phyloP scores from a whole-genome alignment of 2,888 invertebrate genomes.

The Girardia tigrina region DNA sequence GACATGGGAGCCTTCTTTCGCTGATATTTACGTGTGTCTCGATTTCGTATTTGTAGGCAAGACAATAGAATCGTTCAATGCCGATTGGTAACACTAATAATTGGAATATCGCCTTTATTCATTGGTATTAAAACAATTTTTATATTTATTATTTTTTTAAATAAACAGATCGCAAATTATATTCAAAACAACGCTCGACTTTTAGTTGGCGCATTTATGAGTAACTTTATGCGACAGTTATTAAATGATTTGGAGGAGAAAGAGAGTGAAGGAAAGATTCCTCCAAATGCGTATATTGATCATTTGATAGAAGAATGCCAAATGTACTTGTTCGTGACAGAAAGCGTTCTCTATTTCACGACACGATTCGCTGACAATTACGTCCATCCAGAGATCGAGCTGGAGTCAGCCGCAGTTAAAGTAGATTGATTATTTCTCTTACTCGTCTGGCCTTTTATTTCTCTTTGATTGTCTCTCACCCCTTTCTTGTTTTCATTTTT shows the following conservation, averaged over 20 bases:
- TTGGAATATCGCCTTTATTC: too few relatives aligned
- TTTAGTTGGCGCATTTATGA: neutral
- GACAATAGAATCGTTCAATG: too few relatives aligned
- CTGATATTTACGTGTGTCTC: too few relatives aligned
- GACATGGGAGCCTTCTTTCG: too few relatives aligned
- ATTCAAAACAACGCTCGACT: neutral
- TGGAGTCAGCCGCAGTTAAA: neutral
- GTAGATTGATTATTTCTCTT: too few relatives aligned
- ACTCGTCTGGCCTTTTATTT: too few relatives aligned
- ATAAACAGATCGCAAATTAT: neutral
- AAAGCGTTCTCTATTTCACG: neutral
- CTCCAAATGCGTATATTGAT: neutral
- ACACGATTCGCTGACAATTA: slow-evolving; percentile 7
- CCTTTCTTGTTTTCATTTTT: too few relatives aligned
- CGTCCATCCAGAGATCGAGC: neutral
- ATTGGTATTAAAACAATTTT: too few relatives aligned
- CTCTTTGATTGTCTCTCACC: too few relatives aligned
- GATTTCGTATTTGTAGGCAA: too few relatives aligned
- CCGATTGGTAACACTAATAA: too few relatives aligned
- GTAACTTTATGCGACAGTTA: neutral
- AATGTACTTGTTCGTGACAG: neutral
- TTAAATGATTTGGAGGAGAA: neutral
- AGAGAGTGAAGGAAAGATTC: neutral
- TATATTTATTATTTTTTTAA: too few relatives aligned
- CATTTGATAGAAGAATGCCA: neutral